These are phyloP conservation scores for Chelon auratus DNA, from an alignment of 2,797 vertebrate species.

Conservation along the genomic window DNA sequence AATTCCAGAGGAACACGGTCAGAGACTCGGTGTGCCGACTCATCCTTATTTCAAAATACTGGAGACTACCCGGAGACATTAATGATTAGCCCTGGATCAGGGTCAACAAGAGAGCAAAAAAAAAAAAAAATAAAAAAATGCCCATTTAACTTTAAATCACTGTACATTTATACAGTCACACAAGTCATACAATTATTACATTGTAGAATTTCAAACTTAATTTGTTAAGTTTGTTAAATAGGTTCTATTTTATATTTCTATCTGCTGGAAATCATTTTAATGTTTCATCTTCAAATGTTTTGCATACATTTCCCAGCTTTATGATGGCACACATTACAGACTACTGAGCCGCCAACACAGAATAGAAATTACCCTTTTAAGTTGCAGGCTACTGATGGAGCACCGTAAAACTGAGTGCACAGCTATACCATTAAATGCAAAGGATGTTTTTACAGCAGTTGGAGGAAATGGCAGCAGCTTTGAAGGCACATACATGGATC, in stretches of 20 bases:
- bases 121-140: conserved; percentile 13
- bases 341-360: conserved; percentile 41
- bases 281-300: conserved; percentile 32
- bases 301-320: conserved; percentile 28
- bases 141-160: conserved; percentile 30
- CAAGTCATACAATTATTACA: conserved; percentile 6
- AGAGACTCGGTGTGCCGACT: conserved; percentile 24
- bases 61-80: conserved; percentile 46
- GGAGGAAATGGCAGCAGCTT: conserved; percentile 45
- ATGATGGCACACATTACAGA: conserved; percentile 18
- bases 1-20: conserved; percentile 57
- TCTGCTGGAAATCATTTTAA: conserved; percentile 31
- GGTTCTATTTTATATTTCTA: conserved; percentile 21
- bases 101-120: conserved; percentile 39
- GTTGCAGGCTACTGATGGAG: conserved; percentile 50
- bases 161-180: conserved; percentile 29
- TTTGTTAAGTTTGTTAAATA: conserved; percentile 25
- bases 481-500: conserved; percentile 58
- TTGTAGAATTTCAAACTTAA: conserved; percentile 25
- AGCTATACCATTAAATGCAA: conserved; percentile 60
- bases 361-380: conserved; percentile 41
- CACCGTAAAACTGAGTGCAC: conserved; percentile 57
- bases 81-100: conserved; percentile 28
- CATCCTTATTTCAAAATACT: conserved; percentile 29
- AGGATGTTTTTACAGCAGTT: conserved; percentile 63